Conservation (phyloP, 2,113 vertebrate genomes). For the Nanger granti region DNA sequence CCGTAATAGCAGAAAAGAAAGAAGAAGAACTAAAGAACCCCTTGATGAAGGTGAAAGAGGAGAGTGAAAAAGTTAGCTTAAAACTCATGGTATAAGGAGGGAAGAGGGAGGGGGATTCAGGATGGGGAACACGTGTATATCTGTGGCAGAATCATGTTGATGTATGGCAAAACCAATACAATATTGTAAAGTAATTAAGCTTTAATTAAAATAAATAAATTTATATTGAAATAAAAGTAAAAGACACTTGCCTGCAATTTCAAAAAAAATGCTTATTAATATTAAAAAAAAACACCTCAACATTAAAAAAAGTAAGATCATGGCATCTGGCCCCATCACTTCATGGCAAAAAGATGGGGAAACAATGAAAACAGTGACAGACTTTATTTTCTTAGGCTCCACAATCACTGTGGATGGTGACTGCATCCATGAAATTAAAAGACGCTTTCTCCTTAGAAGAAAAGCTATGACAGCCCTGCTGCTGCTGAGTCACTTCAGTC, state of each 20-base stretch:
- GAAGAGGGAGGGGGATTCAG: too few relatives aligned
- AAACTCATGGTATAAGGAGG: not conserved
- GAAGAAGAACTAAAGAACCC: not conserved
- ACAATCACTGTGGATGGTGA: not conserved
- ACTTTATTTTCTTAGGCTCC: not conserved
- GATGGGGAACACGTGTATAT: too few relatives aligned
- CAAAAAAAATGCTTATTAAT: too few relatives aligned
- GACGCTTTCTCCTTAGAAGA: not conserved
- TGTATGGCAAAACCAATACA: too few relatives aligned
- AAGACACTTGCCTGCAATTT: too few relatives aligned
- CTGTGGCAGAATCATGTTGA: too few relatives aligned
- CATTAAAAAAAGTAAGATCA: not conserved
- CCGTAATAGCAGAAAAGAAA: not conserved
- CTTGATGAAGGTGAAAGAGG: not conserved
- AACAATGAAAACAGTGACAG: not conserved
- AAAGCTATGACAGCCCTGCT: not conserved
- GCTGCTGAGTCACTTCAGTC: too few relatives aligned
- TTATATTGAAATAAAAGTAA: too few relatives aligned
- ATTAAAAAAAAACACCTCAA: not conserved
- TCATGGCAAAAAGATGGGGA: not conserved
- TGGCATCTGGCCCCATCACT: not conserved
- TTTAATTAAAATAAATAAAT: too few relatives aligned
- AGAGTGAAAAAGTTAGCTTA: not conserved
- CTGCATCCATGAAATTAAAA: not conserved
- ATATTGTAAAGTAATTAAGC: too few relatives aligned